Base-by-base conservation (phyloP, 2,797 vertebrate genomes). In the Sebastes vulpes region DNA sequence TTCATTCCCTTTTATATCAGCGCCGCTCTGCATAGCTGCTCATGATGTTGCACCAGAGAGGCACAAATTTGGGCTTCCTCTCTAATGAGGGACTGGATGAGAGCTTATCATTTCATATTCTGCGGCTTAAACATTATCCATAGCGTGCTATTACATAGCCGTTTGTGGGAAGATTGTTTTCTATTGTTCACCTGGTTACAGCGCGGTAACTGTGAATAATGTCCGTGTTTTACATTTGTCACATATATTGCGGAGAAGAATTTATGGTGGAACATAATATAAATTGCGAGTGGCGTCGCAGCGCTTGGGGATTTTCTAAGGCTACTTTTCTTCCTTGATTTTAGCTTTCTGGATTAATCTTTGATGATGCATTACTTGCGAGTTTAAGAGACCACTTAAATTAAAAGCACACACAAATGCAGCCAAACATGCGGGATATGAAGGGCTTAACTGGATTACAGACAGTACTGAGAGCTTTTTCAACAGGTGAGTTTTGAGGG, bases 1-100 rank as follows among this genome's bases (percentile, higher is more conserved):
- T 86, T 82, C 61, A 91, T 86, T 89, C 89, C 83, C 75, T 85
- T 93, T 93, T 75, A 91, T 91, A 83, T 90, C 77, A 66, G 38
- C 8, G 63, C 83, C 56, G 67, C 79, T 83, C 75, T 75, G 82
- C 67, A 86, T 31, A 58, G 71, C 72, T 31, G 68, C 87, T 85
- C 76, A 38, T 74, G 65, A 38, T 74, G 65, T 84, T 85, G 76
- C 89, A 83, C 82, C 61, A 65, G 59, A 81, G 73, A 80, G 74
- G 46, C 72, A 71, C 75, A 86, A 52, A 82, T 84, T 65, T 75
- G 20, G 32, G 61, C 28, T 67, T 60, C 38, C 60, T 79, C 42
- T 84, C 68, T 76, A 67, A 84, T 84, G 54, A 79, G 68, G 59
- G 54, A 18, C 67, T 48, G 60, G 26, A 78, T 52, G 28, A 77